These are phyloP conservation scores for Sphenodon punctatus DNA, from an alignment of 2,797 vertebrate genomes.

Conservation along the genomic window DNA sequence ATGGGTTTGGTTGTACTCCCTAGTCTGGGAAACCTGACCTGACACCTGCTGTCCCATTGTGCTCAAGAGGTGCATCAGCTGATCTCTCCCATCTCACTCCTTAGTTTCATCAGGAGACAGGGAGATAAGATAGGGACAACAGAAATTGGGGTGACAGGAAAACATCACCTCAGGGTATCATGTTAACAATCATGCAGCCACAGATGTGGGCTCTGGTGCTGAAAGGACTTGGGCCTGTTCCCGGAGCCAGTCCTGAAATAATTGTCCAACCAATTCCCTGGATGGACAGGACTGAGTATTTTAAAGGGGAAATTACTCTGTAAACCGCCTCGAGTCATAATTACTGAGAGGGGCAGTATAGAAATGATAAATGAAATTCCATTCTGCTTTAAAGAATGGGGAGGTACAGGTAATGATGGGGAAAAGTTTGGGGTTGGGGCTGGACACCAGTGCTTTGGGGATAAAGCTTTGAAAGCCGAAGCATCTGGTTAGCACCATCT, in stretches of 20 bases:
- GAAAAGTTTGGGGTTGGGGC: neutral
- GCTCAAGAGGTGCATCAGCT: neutral
- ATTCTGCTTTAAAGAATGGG: neutral
- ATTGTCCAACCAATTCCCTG: neutral
- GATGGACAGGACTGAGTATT: neutral
- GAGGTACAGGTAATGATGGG: neutral
- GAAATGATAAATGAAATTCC: too few relatives aligned
- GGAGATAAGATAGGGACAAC: neutral
- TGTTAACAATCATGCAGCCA: neutral
- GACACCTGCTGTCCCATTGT: neutral
- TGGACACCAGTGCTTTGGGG: neutral
- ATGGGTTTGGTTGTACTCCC: too few relatives aligned
- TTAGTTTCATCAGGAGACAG: neutral
- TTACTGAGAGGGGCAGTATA: too few relatives aligned
- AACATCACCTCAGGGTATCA: too few relatives aligned
- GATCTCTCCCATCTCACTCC: neutral
- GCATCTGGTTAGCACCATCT: neutral
- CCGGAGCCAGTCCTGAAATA: neutral
- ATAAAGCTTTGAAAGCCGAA: neutral
- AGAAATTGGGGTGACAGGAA: neutral
- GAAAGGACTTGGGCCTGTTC: neutral
- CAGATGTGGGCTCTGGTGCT: neutral
- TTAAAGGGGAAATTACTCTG: neutral
- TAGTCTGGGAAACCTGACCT: neutral
- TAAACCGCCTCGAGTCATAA: too few relatives aligned